Conservation (phyloP, 2,888 invertebrate genomes). For the Nesidiocoris tenuis region DNA sequence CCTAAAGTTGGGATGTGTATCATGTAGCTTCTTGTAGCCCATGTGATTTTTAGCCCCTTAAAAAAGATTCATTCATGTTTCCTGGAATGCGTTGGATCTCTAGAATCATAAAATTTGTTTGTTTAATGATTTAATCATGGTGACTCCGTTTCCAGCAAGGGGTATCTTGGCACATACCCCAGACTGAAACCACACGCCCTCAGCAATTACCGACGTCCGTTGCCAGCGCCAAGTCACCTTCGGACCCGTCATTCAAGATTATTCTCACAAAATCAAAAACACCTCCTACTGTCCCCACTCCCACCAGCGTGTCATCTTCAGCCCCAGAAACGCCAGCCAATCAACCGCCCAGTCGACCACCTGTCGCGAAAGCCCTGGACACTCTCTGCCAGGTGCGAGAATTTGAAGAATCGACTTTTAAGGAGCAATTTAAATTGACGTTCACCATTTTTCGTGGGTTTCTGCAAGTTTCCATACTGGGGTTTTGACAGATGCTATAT, state of each 20-base stretch:
- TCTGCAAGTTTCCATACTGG: no score
- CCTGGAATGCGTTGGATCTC: no score
- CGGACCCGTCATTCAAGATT: conserved; percentile 26
- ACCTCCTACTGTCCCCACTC: conserved; percentile 37
- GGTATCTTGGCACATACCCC: conserved; percentile 36
- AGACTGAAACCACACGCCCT: conserved; percentile 11
- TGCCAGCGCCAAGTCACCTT: background rate
- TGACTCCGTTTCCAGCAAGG: conserved; percentile 33
- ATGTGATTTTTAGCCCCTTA: no score
- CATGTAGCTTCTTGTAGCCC: no score
- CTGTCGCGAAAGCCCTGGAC: conserved; percentile 23
- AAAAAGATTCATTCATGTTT: no score
- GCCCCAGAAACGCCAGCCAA: conserved; percentile 24
- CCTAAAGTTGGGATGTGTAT: no score
- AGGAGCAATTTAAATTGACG: no score
- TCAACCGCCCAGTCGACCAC: conserved; percentile 17
- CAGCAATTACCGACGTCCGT: conserved; percentile 3
- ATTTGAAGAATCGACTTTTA: no score
- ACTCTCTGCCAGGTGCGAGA: conserved; percentile 26
- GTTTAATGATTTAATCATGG: no score
- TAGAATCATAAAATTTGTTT: no score
- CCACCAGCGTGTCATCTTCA: conserved; percentile 36
- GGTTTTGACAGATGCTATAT: no score
- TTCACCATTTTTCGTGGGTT: no score
- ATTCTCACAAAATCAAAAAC: conserved; percentile 26